Evolutionary conservation across 2,797 vertebrate species (phyloP).

Genomic region (Carcharodon carcharias): DNA sequence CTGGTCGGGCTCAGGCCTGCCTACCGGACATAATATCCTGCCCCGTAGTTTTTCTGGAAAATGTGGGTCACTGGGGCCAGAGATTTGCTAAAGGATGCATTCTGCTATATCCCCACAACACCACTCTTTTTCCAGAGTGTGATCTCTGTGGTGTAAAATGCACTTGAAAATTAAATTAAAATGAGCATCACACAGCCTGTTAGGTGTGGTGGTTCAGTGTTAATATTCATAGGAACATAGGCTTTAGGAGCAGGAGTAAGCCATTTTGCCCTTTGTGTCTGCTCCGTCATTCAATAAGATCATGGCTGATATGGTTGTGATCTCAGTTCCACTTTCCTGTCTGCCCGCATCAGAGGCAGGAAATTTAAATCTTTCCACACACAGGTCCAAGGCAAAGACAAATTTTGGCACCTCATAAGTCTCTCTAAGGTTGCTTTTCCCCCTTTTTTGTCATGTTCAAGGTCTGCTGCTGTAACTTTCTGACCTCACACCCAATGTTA

Average conservation of each 20-base stretch:
- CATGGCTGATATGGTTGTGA: too few relatives aligned
- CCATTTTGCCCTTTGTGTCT: too few relatives aligned
- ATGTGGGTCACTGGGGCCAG: too few relatives aligned
- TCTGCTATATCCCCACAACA: too few relatives aligned
- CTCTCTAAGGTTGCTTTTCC: not conserved
- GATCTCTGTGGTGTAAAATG: not conserved
- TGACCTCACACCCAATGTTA: not conserved
- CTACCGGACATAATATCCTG: too few relatives aligned
- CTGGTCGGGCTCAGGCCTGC: too few relatives aligned
- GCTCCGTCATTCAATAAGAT: too few relatives aligned
- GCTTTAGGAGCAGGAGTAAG: too few relatives aligned
- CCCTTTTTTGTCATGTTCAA: not conserved
- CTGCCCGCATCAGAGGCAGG: not conserved
- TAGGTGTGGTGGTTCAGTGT: not conserved
- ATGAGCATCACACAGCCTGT: not conserved
- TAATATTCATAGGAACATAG: not conserved
- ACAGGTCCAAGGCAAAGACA: too few relatives aligned
- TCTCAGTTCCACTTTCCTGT: too few relatives aligned
- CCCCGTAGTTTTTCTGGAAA: too few relatives aligned
- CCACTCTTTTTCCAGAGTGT: not conserved
- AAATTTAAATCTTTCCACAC: not conserved
- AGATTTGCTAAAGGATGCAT: too few relatives aligned
- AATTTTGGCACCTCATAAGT: not conserved
- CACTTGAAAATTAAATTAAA: not conserved
- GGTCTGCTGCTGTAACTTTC: not conserved